Conservation (phyloP, 1,140 invertebrate species). For the Octopus sinensis region DNA sequence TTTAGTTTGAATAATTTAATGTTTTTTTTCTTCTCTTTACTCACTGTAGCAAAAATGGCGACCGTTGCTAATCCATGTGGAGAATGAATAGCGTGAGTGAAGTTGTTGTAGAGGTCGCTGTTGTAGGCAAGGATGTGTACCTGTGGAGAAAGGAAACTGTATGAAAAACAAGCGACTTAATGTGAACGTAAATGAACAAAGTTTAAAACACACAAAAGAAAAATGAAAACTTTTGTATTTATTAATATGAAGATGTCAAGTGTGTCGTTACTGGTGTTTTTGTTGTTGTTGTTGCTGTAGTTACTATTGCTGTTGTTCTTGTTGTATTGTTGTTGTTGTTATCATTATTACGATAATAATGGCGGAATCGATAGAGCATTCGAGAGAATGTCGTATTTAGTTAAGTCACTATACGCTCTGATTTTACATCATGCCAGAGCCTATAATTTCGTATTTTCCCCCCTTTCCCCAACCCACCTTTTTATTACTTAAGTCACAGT, state of each 20-base stretch:
- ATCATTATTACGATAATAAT: too few relatives aligned
- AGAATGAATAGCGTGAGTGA: constrained; percentile 83
- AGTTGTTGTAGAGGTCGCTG: constrained; percentile 86
- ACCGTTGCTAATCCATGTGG: constrained; percentile 81
- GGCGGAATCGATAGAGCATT: too few relatives aligned
- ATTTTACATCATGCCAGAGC: too few relatives aligned
- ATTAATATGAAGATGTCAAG: constrained; percentile 4
- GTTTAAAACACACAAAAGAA: background rate
- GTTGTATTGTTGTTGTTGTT: too few relatives aligned
- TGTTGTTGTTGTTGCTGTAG: too few relatives aligned
- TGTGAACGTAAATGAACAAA: constrained; percentile 24
- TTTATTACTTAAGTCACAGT: background rate
- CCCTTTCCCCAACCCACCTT: too few relatives aligned
- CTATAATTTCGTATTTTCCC: too few relatives aligned
- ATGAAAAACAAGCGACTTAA: constrained; percentile 18
- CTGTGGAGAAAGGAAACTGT: constrained; percentile 64
- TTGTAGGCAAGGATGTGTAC: constrained; percentile 93
- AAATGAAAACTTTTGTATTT: background rate
- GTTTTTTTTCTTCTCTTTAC: constrained; percentile 18
- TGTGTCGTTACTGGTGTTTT: background rate
- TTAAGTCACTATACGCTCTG: too few relatives aligned
- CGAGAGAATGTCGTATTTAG: too few relatives aligned
- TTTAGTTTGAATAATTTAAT: too few relatives aligned
- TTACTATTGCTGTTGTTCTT: too few relatives aligned
- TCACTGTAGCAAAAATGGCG: constrained; percentile 82